A percentile compares a stretch with the other conserved stretches of the same genome.
Evolutionary conservation across 2,797 vertebrate species (phyloP).

Genomic region (Galagoides demidoff): DNA sequence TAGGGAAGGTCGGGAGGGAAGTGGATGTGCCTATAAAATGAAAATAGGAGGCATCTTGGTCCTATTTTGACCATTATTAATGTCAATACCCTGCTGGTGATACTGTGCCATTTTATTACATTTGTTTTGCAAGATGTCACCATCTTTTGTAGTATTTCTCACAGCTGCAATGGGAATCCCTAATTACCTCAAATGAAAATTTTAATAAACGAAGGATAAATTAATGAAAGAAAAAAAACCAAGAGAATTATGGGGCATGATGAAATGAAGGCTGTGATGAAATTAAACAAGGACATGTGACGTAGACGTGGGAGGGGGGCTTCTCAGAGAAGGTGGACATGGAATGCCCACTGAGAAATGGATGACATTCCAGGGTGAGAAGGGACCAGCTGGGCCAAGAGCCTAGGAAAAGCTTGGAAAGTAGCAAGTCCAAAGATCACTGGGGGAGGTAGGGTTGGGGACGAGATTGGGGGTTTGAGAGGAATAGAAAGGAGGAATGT

Average conservation of each 20-base stretch:
- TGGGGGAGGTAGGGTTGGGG: neutral
- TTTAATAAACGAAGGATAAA: neutral
- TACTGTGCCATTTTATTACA: neutral
- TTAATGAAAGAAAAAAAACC: neutral
- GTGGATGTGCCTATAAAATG: neutral
- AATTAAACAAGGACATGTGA: neutral
- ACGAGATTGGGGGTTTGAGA: neutral
- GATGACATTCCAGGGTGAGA: neutral
- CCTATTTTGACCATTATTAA: neutral
- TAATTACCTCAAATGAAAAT: neutral
- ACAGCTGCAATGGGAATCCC: neutral
- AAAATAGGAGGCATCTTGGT: neutral
- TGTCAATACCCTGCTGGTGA: neutral
- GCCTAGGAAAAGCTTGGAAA: neutral
- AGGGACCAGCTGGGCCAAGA: neutral
- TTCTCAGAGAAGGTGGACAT: neutral
- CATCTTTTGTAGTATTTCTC: neutral
- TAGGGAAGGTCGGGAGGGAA: neutral
- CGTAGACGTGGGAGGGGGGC: fast-evolving
- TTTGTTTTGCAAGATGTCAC: neutral
- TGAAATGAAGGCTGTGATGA: neutral
- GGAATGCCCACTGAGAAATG: neutral
- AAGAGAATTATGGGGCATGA: neutral
- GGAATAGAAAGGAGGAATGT: neutral
- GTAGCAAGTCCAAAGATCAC: neutral